These are phyloP conservation scores for Neolamprologus cancellatus DNA, from an alignment of 2,113 vertebrate species.

Conservation along the genomic window DNA sequence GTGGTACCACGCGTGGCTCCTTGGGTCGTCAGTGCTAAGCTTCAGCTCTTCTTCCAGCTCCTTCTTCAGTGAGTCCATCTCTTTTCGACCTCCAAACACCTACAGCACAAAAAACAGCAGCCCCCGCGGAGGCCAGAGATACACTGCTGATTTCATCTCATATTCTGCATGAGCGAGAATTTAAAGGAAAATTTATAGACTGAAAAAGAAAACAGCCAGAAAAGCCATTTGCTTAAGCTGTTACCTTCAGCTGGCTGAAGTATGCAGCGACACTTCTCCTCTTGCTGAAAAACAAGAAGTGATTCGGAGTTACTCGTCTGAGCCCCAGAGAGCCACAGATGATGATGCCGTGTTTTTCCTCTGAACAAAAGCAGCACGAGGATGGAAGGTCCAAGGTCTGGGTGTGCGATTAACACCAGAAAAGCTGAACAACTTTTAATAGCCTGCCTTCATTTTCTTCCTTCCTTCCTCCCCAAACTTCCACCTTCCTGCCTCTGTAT, in stretches of 20 bases:
- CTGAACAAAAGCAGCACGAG: background rate
- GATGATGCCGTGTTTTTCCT: background rate
- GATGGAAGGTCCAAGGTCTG: slow-evolving; percentile 45
- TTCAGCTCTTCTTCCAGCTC: slow-evolving; percentile 81
- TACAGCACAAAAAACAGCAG: slow-evolving; percentile 1
- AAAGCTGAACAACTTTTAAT: slow-evolving; percentile 47
- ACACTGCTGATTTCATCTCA: background rate
- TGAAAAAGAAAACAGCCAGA: background rate
- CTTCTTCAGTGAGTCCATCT: slow-evolving; percentile 75
- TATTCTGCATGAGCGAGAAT: background rate
- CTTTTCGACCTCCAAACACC: slow-evolving; percentile 55
- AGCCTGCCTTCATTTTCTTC: slow-evolving; percentile 37
- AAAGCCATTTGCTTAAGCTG: background rate
- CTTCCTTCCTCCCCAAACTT: slow-evolving; percentile 52
- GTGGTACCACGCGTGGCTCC: slow-evolving; percentile 82
- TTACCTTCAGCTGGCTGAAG: slow-evolving; percentile 68
- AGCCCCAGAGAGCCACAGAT: background rate
- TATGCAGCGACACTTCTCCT: slow-evolving; percentile 65
- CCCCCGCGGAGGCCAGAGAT: background rate
- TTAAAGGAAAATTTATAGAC: background rate
- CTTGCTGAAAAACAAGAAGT: slow-evolving; percentile 60
- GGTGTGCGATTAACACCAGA: slow-evolving; percentile 22
- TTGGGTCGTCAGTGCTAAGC: slow-evolving; percentile 70
- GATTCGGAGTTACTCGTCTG: background rate
- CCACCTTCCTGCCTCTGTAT: slow-evolving; percentile 49